Percentiles rank a stretch among this genome's conserved stretches.
phyloP scores from a whole-genome alignment of 1,140 invertebrate genomes.

The Magallana angulata region DNA sequence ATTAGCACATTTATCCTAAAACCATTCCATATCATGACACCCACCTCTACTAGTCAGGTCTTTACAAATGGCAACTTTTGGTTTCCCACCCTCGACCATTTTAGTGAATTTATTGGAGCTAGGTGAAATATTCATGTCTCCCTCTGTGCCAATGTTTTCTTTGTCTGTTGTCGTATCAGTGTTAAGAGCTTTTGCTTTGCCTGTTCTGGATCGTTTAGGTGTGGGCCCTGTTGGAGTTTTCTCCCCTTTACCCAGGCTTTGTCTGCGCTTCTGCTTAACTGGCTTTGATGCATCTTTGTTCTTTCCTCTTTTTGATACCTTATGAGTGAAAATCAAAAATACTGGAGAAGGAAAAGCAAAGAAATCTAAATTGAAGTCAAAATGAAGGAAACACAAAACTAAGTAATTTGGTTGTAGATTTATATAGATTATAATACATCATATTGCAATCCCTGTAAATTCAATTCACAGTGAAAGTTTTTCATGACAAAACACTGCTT shows the following conservation, averaged over 20 bases:
- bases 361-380: too few species aligned
- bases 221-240: constrained; percentile 60
- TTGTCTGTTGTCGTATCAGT: not conserved
- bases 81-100: constrained; percentile 26
- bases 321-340: not conserved
- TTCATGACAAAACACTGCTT: too few species aligned
- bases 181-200: constrained; percentile 27
- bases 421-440: too few species aligned
- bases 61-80: constrained; percentile 61
- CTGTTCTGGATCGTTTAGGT: constrained; percentile 53
- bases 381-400: too few species aligned
- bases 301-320: constrained; percentile 54
- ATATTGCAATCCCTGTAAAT: too few species aligned
- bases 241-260: constrained; percentile 56
- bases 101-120: constrained; percentile 43
- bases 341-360: too few species aligned
- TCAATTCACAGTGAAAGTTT: too few species aligned
- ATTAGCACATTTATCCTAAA: too few species aligned
- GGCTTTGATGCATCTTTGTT: constrained; percentile 56
- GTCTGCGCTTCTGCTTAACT: constrained; percentile 58
- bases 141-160: constrained; percentile 24
- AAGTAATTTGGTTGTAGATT: too few species aligned
- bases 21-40: too few species aligned
- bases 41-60: constrained; percentile 71
- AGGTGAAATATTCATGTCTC: constrained; percentile 5